Base-by-base conservation (phyloP, 2,113 vertebrate genomes). In the Brachypteracias leptosomus region DNA sequence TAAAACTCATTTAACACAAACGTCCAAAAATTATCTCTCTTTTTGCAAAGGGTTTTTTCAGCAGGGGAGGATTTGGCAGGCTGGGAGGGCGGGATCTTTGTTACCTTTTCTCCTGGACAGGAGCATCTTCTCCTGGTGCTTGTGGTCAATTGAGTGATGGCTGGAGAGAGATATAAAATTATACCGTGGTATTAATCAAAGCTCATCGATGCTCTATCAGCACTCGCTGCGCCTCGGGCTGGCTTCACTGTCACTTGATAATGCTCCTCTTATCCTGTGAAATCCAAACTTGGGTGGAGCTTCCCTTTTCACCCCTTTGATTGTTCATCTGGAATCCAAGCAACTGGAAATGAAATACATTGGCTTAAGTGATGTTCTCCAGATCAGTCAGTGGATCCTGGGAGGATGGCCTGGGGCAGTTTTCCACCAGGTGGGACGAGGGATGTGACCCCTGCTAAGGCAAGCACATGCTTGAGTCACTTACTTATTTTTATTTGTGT, bases 371-470 rank as follows among this genome's bases (percentile, higher is more conserved):
- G 84, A 95, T 63, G 85, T 92, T 96, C 95, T 81, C 83, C 83
- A 81, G 76, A 81, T 70, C 79, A 38, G 88, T 94, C 90, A 92
- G 28, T 78, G 88, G 85, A 92, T 91, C 84, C 95, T 94, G 95
- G 85, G 96, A 97, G 95, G 93, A 94, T 90, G 4, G 85, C 97
- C 75, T 0, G 6, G 85, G 95, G 96, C 74, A 0, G 24, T 97
- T 97, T 97, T 97, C 95, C 95, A 97, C 89, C 96, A 97, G 95
- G 94, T 97, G 97, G 90, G 89, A 95, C 88, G 89, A 84, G 59
- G 49, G 89, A 61, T 66, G 74, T 92, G 95, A 96, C 96, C 95
- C 77, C 94, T 87, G 83, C 58, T 73, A 90, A 95, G 94, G 92
- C 97, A 97, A 97, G 97, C 88, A 95, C 91, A 95, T 91, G 89